Evolutionary conservation across 1,140 invertebrate genomes (phyloP).

Genomic region (Phocides pigmalion): DNA sequence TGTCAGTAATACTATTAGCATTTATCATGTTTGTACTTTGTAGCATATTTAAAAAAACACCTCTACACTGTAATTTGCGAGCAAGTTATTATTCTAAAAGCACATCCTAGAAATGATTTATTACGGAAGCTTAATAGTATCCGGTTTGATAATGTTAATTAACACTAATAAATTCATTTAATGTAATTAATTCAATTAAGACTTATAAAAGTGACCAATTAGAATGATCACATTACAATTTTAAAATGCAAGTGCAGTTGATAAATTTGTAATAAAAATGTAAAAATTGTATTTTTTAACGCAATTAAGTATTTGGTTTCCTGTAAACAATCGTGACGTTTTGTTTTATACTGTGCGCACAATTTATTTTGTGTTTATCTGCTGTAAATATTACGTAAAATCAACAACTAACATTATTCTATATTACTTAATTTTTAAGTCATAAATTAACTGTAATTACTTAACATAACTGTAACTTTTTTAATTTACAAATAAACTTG

Average conservation of each 20-base stretch:
- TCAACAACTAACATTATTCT: too few relatives aligned
- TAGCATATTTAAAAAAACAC: too few relatives aligned
- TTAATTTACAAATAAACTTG: not conserved
- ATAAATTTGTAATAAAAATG: not conserved
- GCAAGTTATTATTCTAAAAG: too few relatives aligned
- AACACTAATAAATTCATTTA: not conserved
- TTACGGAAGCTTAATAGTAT: not conserved
- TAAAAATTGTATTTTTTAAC: not conserved
- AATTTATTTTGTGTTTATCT: too few relatives aligned
- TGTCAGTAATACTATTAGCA: too few relatives aligned
- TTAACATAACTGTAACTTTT: not conserved
- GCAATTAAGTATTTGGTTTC: conserved; percentile 15
- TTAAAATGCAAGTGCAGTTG: not conserved
- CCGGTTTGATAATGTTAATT: not conserved
- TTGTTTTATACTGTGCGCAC: not conserved
- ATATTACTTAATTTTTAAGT: too few relatives aligned
- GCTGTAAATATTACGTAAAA: too few relatives aligned
- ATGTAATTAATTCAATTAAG: not conserved
- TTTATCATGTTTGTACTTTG: too few relatives aligned
- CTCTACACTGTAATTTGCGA: too few relatives aligned
- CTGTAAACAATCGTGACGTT: not conserved
- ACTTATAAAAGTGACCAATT: not conserved
- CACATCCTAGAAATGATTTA: not conserved
- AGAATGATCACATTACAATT: not conserved
- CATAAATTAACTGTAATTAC: too few relatives aligned